phyloP scores from a whole-genome alignment of 2,113 vertebrate genomes.

The Saccopteryx leptura region DNA sequence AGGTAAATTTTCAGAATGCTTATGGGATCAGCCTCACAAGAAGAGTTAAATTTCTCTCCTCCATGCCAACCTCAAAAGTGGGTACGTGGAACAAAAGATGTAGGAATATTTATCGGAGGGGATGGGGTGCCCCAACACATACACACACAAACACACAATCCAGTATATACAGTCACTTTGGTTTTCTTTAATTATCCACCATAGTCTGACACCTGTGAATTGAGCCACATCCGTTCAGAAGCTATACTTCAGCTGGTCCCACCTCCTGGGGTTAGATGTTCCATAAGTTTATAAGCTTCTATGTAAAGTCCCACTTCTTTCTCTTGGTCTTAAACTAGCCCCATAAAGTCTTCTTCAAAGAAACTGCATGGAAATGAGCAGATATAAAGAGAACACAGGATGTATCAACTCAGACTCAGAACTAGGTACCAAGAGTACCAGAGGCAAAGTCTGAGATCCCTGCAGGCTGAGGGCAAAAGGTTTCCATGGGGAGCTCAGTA shows the following conservation, averaged over 20 bases:
- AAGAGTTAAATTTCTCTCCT: neutral
- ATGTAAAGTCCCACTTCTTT: neutral
- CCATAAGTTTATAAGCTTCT: neutral
- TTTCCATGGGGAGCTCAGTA: neutral
- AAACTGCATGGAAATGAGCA: neutral
- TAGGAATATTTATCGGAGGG: no score
- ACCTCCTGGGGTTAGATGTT: neutral
- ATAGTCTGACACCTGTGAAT: neutral
- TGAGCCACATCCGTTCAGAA: neutral
- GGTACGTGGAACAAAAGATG: neutral
- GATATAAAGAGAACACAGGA: neutral
- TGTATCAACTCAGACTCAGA: neutral
- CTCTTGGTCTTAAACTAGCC: conserved; percentile 55
- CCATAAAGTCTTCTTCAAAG: conserved; percentile 47
- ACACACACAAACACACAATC: neutral
- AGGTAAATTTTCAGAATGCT: neutral
- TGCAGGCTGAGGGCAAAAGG: neutral
- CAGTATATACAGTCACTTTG: neutral
- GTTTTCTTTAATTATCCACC: neutral
- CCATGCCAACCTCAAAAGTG: neutral
- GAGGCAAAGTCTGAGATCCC: neutral
- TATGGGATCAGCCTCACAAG: neutral
- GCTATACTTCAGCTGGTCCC: neutral
- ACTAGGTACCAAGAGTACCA: neutral
- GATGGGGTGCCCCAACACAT: fast-evolving